Percentiles rank a stretch among this genome's conserved stretches.
Conservation (phyloP, 2,113 vertebrate genomes). For the Semnornis frantzii region DNA sequence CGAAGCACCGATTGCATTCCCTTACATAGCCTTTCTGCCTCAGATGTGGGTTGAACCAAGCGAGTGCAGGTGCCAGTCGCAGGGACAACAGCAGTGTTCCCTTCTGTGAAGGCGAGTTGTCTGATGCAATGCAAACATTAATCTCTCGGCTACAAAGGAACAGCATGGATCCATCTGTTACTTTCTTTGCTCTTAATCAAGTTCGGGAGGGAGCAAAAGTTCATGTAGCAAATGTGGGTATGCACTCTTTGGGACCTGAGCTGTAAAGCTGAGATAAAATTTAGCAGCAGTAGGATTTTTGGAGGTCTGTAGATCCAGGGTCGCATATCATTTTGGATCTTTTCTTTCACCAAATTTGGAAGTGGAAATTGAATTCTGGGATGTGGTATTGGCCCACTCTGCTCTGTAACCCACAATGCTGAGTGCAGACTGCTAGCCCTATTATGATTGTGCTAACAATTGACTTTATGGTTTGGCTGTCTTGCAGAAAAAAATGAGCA, state of each 20-base stretch:
- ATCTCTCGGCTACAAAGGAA: constrained; percentile 63
- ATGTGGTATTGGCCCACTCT: constrained; percentile 44
- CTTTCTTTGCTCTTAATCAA: constrained; percentile 32
- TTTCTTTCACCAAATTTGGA: constrained; percentile 28
- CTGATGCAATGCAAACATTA: constrained; percentile 35
- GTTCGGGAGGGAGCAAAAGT: constrained; percentile 53
- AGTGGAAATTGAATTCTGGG: constrained; percentile 18
- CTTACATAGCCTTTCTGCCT: background rate
- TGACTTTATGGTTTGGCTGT: constrained; percentile 65
- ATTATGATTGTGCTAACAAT: constrained; percentile 58
- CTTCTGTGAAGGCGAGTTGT: background rate
- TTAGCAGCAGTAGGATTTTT: background rate
- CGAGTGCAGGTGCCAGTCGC: constrained; percentile 15
- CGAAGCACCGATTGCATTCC: background rate
- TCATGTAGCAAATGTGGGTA: constrained; percentile 63
- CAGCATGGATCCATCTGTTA: constrained; percentile 54
- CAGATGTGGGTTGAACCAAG: background rate
- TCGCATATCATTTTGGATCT: background rate
- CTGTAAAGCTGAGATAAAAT: background rate
- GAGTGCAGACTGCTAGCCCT: constrained; percentile 39
- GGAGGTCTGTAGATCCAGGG: background rate
- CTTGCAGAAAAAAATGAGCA: background rate
- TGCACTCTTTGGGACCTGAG: background rate
- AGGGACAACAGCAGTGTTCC: background rate
- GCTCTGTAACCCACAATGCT: constrained; percentile 1